Evolutionary conservation across 2,113 vertebrate species (phyloP), one percentile per base, ranked within the genome.

Genomic region (Neotoma lepida): DNA sequence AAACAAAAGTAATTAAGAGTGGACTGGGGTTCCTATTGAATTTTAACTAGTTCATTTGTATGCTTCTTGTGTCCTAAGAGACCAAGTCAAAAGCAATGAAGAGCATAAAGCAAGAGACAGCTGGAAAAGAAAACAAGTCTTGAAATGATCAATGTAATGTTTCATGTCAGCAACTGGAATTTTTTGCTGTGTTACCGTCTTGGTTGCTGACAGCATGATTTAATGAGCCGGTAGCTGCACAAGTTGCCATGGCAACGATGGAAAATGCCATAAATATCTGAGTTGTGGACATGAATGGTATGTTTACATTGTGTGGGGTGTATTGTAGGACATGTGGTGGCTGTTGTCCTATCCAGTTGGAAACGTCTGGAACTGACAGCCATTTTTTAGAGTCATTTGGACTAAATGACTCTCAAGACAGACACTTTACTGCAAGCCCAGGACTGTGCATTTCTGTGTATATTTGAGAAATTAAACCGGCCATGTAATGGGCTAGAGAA

Each of bases 181-280:
- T 94, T 90, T 97, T 95, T 97, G 97, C 97, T 96, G 89, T 81
- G 97, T 96, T 91, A 93, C 97, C 96, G 95, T 97, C 98, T 97
- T 86, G 95, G 97, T 88, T 93, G 91, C 96, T 98, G 98, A 98
- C 96, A 98, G 93, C 97, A 96, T 98, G 98, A 98, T 98, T 98
- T 98, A 98, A 97, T 97, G 95, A 95, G 3, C 78, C 80, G n/a
- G 95, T 96, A 22, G 96, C 97, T 96, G 77, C 81, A 82, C 30
- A 91, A 49, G 98, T 98, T 98, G 98, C 97, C 98, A 98, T 98
- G 97, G 98, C 97, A 98, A 98, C 98, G 96, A 93, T 2, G 84
- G 98, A 97, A 98, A 97, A 97, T 97, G 98, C 98, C 96, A 94
- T 98, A 98, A 98, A 98, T 98, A 98, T 98, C 98, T 98, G 95